A percentile compares a stretch with the other conserved stretches of the same genome.
Conservation (phyloP, 1,140 invertebrate species). For the Plectrocnemia conspersa region DNA sequence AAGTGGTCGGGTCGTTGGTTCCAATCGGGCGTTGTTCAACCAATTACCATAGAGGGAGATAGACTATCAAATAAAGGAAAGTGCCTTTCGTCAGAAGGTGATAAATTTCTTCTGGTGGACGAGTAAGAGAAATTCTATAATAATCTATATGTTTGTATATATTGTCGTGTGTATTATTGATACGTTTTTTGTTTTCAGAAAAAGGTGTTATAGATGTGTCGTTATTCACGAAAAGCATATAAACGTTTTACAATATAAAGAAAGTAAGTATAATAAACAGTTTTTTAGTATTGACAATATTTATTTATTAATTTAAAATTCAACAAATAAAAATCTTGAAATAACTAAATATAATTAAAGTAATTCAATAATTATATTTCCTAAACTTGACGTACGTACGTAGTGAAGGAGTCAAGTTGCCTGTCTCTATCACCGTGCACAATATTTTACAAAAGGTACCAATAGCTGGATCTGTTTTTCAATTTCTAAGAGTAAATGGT, state of each 20-base stretch:
- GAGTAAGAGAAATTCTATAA: conserved; percentile 65
- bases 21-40: conserved; percentile 75
- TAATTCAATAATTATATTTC: too few species aligned
- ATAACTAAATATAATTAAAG: too few species aligned
- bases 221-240: conserved; percentile 90
- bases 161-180: conserved; percentile 4
- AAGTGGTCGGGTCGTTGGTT: conserved; percentile 81
- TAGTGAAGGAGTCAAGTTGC: too few species aligned
- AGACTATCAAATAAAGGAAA: conserved; percentile 73
- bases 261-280: conserved; percentile 73
- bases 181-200: conserved; percentile 40
- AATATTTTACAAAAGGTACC: too few species aligned
- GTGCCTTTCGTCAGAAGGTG: conserved; percentile 73
- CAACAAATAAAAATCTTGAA: too few species aligned
- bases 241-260: conserved; percentile 93
- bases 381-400: too few species aligned
- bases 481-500: too few species aligned
- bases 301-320: background rate
- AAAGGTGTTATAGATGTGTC: conserved; percentile 77
- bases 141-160: background rate
- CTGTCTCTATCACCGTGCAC: too few species aligned
- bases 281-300: background rate
- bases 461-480: too few species aligned
- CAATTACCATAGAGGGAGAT: conserved; percentile 71
- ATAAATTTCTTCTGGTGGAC: conserved; percentile 78